Base-by-base conservation (phyloP, 2,888 invertebrate species). In the Ptychoptera albimana region DNA sequence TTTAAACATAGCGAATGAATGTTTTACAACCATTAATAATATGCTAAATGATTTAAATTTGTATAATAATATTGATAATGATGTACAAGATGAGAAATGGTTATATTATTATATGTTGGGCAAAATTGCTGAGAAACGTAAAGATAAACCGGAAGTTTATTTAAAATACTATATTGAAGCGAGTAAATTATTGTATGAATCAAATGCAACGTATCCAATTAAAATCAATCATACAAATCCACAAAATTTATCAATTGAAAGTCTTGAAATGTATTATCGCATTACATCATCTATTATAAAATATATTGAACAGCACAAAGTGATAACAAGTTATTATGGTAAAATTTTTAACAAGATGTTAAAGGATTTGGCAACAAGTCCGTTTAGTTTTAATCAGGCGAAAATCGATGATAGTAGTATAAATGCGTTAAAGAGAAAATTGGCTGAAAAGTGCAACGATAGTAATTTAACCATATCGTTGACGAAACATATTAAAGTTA, bases 81-180 rank as follows among this genome's bases (percentile, higher is more conserved):
- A 72, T 50, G 62, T 69, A 1, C 76, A 77, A 50, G 91, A 92
- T 58, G 93, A 94, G 57, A 74, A 82, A 46, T 96, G 94, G 94
- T 68, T 93, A 32, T 81, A 86, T 56, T 86, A 88, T 61, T 94
- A 93, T 58, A 91, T 94, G 84, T 68, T 94, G n/a, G 94, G 91
- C 0, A 96, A 96, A 73, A 82, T 93, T 43, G 77, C 83, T 0
- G 93, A 94, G 61, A 96, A 94, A 58, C 74, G 77, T 47, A 79
- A 79, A 51, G 77, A 79, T 50, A 74, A 79, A 45, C 82, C 87
- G 0, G 71, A 74, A 11, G 69, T 77, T 16, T 88, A 80, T 63
- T 68, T 93, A 39, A 74, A 79, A 51, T 82, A 85, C 66, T 94
- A 92, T 60, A 68, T 77, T 55, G 76, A 81, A 74, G 85, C 91